phyloP scores from a whole-genome alignment of 2,888 invertebrate genomes.

The Bimastos eiseni region DNA sequence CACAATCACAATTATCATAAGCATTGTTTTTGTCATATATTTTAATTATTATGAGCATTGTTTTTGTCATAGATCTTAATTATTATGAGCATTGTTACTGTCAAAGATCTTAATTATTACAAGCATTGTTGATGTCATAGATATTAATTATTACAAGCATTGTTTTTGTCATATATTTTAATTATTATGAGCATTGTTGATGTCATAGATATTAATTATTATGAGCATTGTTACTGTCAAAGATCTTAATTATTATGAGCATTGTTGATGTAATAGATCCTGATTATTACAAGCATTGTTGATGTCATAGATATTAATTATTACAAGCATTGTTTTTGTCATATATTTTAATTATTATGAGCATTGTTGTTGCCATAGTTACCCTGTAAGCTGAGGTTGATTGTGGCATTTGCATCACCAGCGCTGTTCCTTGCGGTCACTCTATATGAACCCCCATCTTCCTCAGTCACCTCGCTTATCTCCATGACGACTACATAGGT shows the following conservation, averaged over 20 bases:
- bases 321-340: background rate
- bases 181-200: background rate
- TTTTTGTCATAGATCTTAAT: background rate
- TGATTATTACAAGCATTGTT: background rate
- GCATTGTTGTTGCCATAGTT: conserved; percentile 34
- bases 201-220: too few species aligned
- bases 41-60: background rate
- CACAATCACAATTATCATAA: background rate
- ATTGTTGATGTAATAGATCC: background rate
- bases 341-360: background rate
- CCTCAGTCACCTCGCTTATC: conserved; percentile 78
- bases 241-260: background rate
- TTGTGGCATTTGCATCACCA: conserved; percentile 91
- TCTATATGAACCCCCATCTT: conserved; percentile 86
- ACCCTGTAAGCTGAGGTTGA: conserved; percentile 73
- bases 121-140: background rate
- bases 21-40: too few species aligned
- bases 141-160: too few species aligned
- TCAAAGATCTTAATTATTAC: background rate
- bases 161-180: too few species aligned
- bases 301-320: conserved; percentile 42
- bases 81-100: background rate
- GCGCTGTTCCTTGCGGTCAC: conserved; percentile 89
- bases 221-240: too few species aligned
- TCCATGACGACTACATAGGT: conserved; percentile 83